Percentiles rank a stretch among this genome's conserved stretches.
These are phyloP conservation scores for Augochlora pura DNA, from an alignment of 1,140 invertebrate genomes.

Conservation along the genomic window DNA sequence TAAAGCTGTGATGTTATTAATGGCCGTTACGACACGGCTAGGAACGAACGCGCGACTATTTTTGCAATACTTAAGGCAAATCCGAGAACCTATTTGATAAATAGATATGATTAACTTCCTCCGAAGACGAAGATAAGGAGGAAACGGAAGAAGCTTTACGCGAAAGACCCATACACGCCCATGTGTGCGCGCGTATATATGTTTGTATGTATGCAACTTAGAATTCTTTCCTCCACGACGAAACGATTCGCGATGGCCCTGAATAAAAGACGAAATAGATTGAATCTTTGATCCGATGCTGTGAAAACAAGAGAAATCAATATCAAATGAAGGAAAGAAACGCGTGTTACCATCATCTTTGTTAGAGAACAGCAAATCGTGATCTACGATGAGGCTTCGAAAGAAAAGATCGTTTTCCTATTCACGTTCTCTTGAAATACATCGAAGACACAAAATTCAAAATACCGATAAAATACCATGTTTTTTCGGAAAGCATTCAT, in stretches of 20 bases:
- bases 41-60: slow-evolving; percentile 55
- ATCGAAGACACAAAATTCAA: slow-evolving; percentile 24
- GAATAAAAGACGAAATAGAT: no score
- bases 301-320: neutral
- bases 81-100: slow-evolving; percentile 22
- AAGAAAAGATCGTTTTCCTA: slow-evolving; percentile 11
- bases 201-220: slow-evolving; percentile 4
- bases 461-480: slow-evolving; percentile 6
- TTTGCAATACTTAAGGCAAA: slow-evolving; percentile 56
- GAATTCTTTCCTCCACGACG: neutral
- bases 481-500: neutral
- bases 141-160: neutral
- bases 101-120: slow-evolving; percentile 16
- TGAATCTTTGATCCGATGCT: no score
- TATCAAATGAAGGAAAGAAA: neutral
- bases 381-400: slow-evolving; percentile 2
- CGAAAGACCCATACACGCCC: slow-evolving; percentile 12
- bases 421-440: slow-evolving; percentile 11
- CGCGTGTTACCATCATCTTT: neutral
- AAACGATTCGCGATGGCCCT: slow-evolving; percentile 2
- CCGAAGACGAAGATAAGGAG: neutral
- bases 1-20: slow-evolving; percentile 63
- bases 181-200: slow-evolving; percentile 12
- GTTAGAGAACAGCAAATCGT: neutral
- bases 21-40: slow-evolving; percentile 23